These are phyloP conservation scores for Calephelis perditalis DNA, from an alignment of 2,888 invertebrate species.

Conservation along the genomic window DNA sequence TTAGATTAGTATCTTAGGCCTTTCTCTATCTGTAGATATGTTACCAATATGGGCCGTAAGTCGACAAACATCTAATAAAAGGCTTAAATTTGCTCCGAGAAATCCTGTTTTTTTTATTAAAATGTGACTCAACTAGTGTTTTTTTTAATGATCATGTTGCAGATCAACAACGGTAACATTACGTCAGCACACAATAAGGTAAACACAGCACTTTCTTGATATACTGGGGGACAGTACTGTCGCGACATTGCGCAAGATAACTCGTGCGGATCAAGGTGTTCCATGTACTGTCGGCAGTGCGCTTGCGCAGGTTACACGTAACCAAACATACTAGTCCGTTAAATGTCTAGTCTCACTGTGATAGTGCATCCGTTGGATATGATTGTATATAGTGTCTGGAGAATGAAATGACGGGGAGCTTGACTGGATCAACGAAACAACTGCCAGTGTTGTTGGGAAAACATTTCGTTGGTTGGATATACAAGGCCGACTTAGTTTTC, in stretches of 20 bases:
- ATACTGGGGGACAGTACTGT: slow-evolving; percentile 45
- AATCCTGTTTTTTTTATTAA: too few species aligned
- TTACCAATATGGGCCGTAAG: too few species aligned
- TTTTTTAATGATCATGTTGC: background rate
- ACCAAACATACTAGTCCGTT: slow-evolving; percentile 14
- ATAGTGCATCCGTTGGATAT: slow-evolving; percentile 23
- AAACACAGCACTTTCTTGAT: slow-evolving; percentile 46
- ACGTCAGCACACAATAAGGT: slow-evolving; percentile 30
- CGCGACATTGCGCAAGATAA: slow-evolving; percentile 50
- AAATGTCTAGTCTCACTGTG: slow-evolving; percentile 26
- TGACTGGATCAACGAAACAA: slow-evolving; percentile 43
- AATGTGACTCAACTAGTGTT: too few species aligned
- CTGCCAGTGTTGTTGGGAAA: slow-evolving; percentile 72
- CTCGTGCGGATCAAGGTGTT: slow-evolving; percentile 52
- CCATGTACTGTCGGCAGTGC: slow-evolving; percentile 33
- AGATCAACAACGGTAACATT: slow-evolving; percentile 8
- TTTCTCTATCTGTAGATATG: too few species aligned
- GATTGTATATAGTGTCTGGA: slow-evolving; percentile 24
- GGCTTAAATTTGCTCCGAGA: too few species aligned
- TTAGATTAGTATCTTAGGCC: too few species aligned
- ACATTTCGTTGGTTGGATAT: slow-evolving; percentile 80
- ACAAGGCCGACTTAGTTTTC: slow-evolving; percentile 79
- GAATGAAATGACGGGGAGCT: slow-evolving; percentile 65
- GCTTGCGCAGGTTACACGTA: slow-evolving; percentile 40
- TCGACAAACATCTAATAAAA: too few species aligned